phyloP scores from a whole-genome alignment of 2,113 vertebrate genomes.

The Pelusios castaneus region DNA sequence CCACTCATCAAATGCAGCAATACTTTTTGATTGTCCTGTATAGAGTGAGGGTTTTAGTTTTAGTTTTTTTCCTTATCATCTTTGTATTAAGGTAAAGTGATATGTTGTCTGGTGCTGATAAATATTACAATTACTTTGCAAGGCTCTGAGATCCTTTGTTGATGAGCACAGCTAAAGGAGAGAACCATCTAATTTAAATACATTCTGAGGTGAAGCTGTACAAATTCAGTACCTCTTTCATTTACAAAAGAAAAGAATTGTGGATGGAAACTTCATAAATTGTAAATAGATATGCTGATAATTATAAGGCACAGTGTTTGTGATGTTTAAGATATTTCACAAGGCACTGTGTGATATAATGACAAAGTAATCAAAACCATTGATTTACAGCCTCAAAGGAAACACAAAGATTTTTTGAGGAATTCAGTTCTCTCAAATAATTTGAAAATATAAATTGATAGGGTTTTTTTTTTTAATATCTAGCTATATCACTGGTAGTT shows the following conservation, averaged over 20 bases:
- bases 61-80: not conserved
- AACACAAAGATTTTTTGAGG: not conserved
- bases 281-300: not conserved
- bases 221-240: not conserved
- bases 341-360: not conserved
- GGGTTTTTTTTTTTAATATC: not conserved
- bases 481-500: not conserved
- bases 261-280: fast-evolving
- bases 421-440: not conserved
- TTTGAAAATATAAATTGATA: not conserved
- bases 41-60: not conserved
- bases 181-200: not conserved
- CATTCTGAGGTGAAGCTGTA: not conserved
- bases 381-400: not conserved
- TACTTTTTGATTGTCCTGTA: constrained; percentile 6
- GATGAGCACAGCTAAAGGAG: not conserved
- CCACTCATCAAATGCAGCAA: not conserved
- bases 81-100: constrained; percentile 13
- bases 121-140: constrained; percentile 42
- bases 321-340: not conserved
- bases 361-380: not conserved
- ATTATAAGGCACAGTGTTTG: not conserved
- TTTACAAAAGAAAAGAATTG: not conserved
- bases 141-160: not conserved
- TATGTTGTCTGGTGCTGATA: constrained; percentile 35